Conservation (phyloP, 2,113 vertebrate genomes). For the Carettochelys insculpta region DNA sequence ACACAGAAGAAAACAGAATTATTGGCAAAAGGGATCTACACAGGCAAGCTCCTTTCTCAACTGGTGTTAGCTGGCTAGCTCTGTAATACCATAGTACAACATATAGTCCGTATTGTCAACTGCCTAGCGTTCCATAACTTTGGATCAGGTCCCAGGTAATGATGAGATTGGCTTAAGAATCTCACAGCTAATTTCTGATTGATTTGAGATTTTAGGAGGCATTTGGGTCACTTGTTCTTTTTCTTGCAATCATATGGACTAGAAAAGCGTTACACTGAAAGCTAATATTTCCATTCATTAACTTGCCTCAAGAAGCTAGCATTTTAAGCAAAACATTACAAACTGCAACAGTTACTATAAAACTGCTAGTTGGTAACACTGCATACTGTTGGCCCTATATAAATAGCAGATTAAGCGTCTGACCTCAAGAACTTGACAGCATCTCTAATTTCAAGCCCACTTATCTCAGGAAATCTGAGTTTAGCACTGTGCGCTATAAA, state of each 20-base stretch:
- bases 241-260: background rate
- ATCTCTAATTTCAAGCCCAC: background rate
- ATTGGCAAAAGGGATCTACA: background rate
- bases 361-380: background rate
- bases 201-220: background rate
- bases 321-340: background rate
- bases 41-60: background rate
- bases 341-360: background rate
- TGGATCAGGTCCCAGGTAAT: background rate
- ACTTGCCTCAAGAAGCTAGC: background rate
- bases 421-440: background rate
- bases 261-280: background rate
- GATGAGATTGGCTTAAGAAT: background rate
- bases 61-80: background rate
- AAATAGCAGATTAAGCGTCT: background rate
- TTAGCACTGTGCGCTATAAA: background rate
- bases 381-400: background rate
- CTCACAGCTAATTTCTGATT: background rate
- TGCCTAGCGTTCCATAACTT: background rate
- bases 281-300: background rate
- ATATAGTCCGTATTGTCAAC: background rate
- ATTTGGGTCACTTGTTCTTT: background rate
- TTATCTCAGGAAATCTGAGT: background rate
- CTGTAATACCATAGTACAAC: background rate
- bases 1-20: slow-evolving; percentile 5